phyloP scores from a whole-genome alignment of 2,113 vertebrate species.

The Bujurquina vittata region DNA sequence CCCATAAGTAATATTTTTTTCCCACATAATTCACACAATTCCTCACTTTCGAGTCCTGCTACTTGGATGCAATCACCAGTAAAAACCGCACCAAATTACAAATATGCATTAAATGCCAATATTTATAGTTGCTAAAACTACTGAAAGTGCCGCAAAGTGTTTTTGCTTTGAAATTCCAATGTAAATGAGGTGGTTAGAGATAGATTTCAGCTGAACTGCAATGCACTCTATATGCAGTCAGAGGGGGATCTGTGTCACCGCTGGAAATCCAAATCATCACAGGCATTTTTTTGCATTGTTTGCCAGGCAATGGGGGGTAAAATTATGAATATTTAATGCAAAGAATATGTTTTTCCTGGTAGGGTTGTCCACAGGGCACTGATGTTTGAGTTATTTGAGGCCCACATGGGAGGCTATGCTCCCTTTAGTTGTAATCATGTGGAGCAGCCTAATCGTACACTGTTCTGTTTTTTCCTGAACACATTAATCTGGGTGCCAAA shows the following conservation, averaged over 20 bases:
- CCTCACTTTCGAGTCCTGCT: neutral
- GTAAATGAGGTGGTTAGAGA: neutral
- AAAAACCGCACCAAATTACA: neutral
- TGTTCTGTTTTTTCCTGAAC: neutral
- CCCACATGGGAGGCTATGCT: neutral
- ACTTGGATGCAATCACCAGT: neutral
- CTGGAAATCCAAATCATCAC: conserved; percentile 3
- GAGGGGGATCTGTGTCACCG: neutral
- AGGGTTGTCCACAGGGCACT: neutral
- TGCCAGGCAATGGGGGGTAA: neutral
- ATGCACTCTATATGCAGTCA: neutral
- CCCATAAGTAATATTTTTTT: conserved; percentile 8
- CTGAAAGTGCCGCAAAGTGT: neutral
- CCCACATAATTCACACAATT: neutral
- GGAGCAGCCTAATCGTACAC: neutral
- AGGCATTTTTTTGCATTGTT: neutral
- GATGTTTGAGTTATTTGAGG: neutral
- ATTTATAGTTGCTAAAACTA: neutral
- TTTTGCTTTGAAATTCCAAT: neutral
- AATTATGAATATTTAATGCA: neutral
- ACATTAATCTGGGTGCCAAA: conserved; percentile 12
- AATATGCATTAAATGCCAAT: neutral
- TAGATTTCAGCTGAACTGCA: neutral
- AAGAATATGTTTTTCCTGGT: neutral
- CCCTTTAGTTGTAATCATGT: neutral